Conservation (phyloP, 2,797 vertebrate genomes). For the Strix occidentalis region DNA sequence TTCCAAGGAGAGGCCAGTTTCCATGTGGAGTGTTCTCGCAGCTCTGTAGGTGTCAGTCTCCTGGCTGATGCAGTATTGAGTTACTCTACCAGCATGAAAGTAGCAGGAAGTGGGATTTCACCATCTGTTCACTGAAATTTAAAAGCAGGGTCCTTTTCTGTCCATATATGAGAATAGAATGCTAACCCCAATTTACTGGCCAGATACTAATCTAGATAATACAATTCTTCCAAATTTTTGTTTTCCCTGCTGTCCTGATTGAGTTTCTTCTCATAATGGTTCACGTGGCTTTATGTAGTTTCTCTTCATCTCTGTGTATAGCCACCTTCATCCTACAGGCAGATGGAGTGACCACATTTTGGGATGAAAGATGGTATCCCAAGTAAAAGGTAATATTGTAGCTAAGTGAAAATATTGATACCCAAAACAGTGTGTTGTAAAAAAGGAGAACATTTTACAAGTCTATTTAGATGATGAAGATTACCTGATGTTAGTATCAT, state of each 20-base stretch:
- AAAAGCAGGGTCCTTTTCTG: slow-evolving; percentile 36
- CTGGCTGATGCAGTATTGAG: slow-evolving; percentile 35
- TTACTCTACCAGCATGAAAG: slow-evolving; percentile 51
- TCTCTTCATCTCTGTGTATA: not conserved
- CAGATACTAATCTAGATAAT: not conserved
- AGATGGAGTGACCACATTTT: not conserved
- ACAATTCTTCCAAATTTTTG: not conserved
- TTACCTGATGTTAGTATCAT: not conserved
- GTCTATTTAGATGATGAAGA: not conserved
- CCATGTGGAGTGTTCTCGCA: slow-evolving; percentile 17
- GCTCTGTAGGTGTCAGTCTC: slow-evolving; percentile 48
- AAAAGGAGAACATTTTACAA: not conserved
- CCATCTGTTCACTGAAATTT: slow-evolving; percentile 59
- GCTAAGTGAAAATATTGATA: not conserved
- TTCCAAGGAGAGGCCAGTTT: slow-evolving; percentile 34
- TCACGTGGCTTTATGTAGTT: not conserved
- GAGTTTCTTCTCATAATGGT: not conserved
- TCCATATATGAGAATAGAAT: not conserved
- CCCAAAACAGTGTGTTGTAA: not conserved
- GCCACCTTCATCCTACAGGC: not conserved
- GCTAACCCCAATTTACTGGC: not conserved
- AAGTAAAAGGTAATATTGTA: not conserved
- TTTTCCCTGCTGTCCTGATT: not conserved
- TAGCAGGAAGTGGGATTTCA: slow-evolving; percentile 46
- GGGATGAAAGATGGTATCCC: not conserved